A percentile compares a stretch with the other conserved stretches of the same genome.
These are phyloP conservation scores for Orthonevra nobilis DNA, from an alignment of 2,888 invertebrate genomes.

Conservation along the genomic window DNA sequence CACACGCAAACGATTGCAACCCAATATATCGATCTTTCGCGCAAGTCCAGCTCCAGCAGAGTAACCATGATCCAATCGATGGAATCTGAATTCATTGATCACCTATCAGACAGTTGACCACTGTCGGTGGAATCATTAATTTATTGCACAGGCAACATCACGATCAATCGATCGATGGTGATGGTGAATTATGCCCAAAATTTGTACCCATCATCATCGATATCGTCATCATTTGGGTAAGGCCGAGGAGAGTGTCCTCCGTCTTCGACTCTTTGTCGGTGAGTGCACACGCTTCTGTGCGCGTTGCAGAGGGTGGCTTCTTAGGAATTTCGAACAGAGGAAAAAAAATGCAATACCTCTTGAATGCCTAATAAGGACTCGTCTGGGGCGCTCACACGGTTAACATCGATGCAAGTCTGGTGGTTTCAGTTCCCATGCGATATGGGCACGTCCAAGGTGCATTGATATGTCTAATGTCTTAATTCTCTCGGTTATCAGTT, in stretches of 20 bases:
- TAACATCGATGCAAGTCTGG: constrained; percentile 26
- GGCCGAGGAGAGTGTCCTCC: constrained; percentile 15
- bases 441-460: constrained; percentile 64
- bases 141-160: constrained; percentile 61
- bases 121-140: constrained; percentile 67
- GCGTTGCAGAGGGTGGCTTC: constrained; percentile 37
- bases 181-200: constrained; percentile 70
- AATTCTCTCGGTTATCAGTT: constrained; percentile 68
- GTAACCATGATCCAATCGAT: constrained; percentile 58
- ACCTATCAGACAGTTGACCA: constrained; percentile 70
- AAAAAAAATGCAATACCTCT: constrained; percentile 71
- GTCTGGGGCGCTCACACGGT: constrained; percentile 63
- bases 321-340: constrained; percentile 71
- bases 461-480: constrained; percentile 71
- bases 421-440: constrained; percentile 61
- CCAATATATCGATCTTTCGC: constrained; percentile 32
- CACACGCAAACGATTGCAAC: not conserved
- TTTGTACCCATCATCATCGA: constrained; percentile 52
- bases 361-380: constrained; percentile 73
- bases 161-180: constrained; percentile 69
- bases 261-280: constrained; percentile 62
- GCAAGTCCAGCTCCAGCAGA: constrained; percentile 24
- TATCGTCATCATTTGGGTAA: constrained; percentile 46
- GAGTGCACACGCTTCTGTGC: constrained; percentile 34
- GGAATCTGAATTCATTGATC: constrained; percentile 70